phyloP scores from a whole-genome alignment of 2,797 vertebrate species.

The Lophura swinhoii region DNA sequence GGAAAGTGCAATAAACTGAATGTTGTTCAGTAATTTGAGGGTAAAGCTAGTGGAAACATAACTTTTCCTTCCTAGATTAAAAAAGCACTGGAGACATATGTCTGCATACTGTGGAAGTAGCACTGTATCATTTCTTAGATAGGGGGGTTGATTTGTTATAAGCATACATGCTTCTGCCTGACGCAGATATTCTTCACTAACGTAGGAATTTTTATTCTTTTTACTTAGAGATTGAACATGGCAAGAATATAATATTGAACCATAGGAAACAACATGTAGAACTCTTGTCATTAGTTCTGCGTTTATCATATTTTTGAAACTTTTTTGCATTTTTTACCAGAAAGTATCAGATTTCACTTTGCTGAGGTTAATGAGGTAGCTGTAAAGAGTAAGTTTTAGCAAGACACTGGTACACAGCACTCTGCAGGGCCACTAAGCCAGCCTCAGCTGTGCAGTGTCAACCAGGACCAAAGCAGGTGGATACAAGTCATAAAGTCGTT shows the following conservation, averaged over 20 bases:
- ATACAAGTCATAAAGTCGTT: neutral
- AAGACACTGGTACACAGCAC: neutral
- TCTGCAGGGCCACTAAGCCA: neutral
- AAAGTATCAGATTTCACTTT: neutral
- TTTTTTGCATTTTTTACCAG: neutral
- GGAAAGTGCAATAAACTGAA: neutral
- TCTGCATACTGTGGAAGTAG: neutral
- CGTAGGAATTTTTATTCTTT: neutral
- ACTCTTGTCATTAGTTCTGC: neutral
- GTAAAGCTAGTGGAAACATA: neutral
- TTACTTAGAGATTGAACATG: neutral
- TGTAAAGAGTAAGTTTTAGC: accelerated
- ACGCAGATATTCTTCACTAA: neutral
- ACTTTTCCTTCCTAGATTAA: neutral
- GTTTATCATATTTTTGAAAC: neutral
- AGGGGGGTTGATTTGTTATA: neutral
- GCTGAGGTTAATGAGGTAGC: neutral
- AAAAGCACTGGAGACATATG: neutral
- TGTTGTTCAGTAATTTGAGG: neutral
- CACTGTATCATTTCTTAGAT: neutral
- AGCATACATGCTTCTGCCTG: neutral
- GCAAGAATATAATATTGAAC: neutral
- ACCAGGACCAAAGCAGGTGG: neutral
- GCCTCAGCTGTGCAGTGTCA: accelerated
- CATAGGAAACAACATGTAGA: neutral